Conservation (phyloP, 2,113 vertebrate species). For the Osmerus eperlanus region DNA sequence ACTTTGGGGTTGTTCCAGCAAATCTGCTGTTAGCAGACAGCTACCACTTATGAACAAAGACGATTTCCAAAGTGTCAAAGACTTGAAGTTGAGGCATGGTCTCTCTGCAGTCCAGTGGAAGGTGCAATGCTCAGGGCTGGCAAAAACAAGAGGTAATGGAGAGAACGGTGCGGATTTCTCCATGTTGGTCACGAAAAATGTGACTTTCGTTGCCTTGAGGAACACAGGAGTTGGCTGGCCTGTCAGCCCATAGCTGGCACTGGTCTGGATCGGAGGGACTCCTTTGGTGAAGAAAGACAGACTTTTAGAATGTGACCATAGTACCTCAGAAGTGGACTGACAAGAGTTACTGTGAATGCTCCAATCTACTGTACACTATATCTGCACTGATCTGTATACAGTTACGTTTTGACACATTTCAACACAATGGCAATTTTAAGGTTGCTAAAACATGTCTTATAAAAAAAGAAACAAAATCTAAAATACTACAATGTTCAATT, state of each 20-base stretch:
- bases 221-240: conserved; percentile 50
- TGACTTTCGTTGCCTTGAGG: conserved; percentile 51
- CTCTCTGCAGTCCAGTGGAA: conserved; percentile 27
- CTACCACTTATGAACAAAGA: too few species aligned
- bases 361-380: too few species aligned
- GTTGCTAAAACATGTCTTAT: too few species aligned
- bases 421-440: too few species aligned
- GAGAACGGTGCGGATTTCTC: conserved; percentile 34
- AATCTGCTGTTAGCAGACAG: too few species aligned
- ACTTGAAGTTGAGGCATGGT: not conserved
- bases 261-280: conserved; percentile 52
- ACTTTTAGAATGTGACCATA: not conserved
- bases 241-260: conserved; percentile 65
- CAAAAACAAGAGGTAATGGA: conserved; percentile 67
- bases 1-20: too few species aligned
- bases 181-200: conserved; percentile 57
- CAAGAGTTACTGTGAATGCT: too few species aligned
- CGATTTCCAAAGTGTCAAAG: not conserved
- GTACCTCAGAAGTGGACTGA: too few species aligned
- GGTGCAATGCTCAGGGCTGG: conserved; percentile 39
- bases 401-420: not conserved
- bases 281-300: conserved; percentile 45
- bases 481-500: too few species aligned
- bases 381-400: too few species aligned
- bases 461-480: too few species aligned